A percentile compares a stretch with the other conserved stretches of the same genome.
phyloP scores from a whole-genome alignment of 2,888 invertebrate genomes.

The Epistrophe grossulariae region DNA sequence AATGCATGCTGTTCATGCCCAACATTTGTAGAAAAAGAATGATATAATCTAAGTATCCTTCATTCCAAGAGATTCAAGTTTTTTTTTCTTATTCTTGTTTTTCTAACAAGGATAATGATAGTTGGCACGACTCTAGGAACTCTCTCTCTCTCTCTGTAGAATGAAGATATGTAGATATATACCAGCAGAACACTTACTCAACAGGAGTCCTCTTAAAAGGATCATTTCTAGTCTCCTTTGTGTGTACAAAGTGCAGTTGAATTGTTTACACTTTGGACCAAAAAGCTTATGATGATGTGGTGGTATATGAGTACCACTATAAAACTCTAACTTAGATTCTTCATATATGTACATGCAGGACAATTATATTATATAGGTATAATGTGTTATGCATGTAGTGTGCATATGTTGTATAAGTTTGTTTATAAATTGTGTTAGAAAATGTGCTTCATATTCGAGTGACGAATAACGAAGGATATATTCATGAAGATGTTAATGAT shows the following conservation, averaged over 20 bases:
- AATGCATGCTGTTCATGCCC: slow-evolving; percentile 35
- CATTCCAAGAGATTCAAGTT: not conserved
- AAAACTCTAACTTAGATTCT: slow-evolving; percentile 13
- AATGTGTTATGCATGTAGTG: not conserved
- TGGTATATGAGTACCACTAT: slow-evolving; percentile 14
- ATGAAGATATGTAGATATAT: not conserved
- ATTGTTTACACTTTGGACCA: slow-evolving; percentile 40
- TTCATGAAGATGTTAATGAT: slow-evolving; percentile 72
- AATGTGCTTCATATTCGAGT: slow-evolving; percentile 46
- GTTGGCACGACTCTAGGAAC: slow-evolving; percentile 22
- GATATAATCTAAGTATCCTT: slow-evolving; percentile 40
- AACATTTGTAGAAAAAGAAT: slow-evolving; percentile 39
- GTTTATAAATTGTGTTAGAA: slow-evolving; percentile 7
- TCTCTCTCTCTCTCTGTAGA: not conserved
- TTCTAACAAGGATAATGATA: slow-evolving; percentile 57
- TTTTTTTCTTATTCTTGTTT: slow-evolving; percentile 2
- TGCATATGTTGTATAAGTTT: slow-evolving; percentile 18
- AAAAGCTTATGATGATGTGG: slow-evolving; percentile 30
- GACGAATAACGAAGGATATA: slow-evolving; percentile 70
- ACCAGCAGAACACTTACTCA: slow-evolving; percentile 30
- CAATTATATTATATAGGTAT: not conserved
- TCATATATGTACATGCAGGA: not conserved
- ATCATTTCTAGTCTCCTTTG: slow-evolving; percentile 40
- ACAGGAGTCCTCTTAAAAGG: slow-evolving; percentile 53
- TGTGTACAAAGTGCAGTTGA: slow-evolving; percentile 44